phyloP scores from a whole-genome alignment of 2,888 invertebrate genomes.

The Agrotis segetum region DNA sequence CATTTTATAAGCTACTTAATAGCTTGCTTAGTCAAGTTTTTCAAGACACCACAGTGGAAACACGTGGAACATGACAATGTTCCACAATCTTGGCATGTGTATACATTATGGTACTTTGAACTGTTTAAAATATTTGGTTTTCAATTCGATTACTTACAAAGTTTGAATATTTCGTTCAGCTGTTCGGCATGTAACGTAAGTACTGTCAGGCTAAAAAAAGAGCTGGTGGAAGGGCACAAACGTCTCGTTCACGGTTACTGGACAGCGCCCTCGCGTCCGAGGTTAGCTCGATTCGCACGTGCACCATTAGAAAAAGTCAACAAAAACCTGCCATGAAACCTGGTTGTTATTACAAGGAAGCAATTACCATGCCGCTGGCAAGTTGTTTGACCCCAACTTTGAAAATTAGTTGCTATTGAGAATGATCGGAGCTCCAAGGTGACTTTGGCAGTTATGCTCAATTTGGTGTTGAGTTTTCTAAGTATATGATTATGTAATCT shows the following conservation, averaged over 20 bases:
- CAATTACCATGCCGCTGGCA: constrained; percentile 73
- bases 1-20: constrained; percentile 26
- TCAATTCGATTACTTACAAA: neutral
- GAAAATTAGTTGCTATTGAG: constrained; percentile 62
- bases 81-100: constrained; percentile 6
- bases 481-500: constrained; percentile 38
- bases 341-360: constrained; percentile 75
- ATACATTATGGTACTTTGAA: constrained; percentile 2
- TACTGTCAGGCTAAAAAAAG: neutral
- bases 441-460: constrained; percentile 34
- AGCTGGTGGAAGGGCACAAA: constrained; percentile 70
- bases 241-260: constrained; percentile 79
- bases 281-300: constrained; percentile 73
- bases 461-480: constrained; percentile 42
- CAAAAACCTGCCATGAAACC: constrained; percentile 69
- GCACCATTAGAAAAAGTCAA: constrained; percentile 73
- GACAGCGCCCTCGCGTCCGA: constrained; percentile 76
- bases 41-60: constrained; percentile 15
- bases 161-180: constrained; percentile 4
- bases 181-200: constrained; percentile 16
- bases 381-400: constrained; percentile 77
- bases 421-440: constrained; percentile 53
- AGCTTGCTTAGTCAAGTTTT: neutral
- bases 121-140: constrained; percentile 2
- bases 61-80: neutral